These are phyloP conservation scores for Trachelus troglodyta DNA, from an alignment of 2,888 invertebrate genomes.

Conservation along the genomic window DNA sequence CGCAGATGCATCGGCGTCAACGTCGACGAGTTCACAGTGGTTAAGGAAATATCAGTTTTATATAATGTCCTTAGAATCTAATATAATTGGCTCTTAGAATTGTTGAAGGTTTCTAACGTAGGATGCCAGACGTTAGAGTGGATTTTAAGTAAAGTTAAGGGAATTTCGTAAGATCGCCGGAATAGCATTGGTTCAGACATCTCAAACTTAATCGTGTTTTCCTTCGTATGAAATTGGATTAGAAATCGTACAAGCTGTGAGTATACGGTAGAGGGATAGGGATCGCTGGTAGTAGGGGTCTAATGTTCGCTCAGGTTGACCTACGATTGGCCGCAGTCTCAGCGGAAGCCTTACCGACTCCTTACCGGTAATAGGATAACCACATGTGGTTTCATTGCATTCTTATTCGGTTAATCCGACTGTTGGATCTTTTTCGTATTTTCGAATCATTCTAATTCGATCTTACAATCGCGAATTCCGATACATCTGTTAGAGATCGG, in stretches of 20 bases:
- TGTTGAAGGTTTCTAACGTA: not conserved
- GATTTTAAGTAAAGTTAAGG: not conserved
- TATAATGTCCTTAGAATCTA: not conserved
- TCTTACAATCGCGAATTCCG: not conserved
- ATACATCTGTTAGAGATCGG: not conserved
- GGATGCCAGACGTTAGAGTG: not conserved
- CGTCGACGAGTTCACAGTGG: constrained; percentile 92
- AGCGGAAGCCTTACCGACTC: constrained; percentile 64
- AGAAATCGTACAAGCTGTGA: constrained; percentile 66
- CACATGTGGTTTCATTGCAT: constrained; percentile 64
- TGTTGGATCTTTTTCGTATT: not conserved
- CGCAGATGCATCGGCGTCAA: constrained; percentile 99
- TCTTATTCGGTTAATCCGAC: constrained; percentile 58
- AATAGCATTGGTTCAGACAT: constrained; percentile 37
- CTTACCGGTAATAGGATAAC: constrained; percentile 66
- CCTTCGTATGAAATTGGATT: constrained; percentile 63
- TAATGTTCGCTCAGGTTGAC: constrained; percentile 54
- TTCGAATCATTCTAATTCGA: not conserved
- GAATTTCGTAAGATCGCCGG: not conserved
- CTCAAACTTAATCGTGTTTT: constrained; percentile 61
- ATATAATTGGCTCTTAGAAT: not conserved
- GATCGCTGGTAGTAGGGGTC: constrained; percentile 38
- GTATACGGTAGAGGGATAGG: constrained; percentile 31
- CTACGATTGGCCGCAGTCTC: constrained; percentile 65
- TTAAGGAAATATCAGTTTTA: constrained; percentile 75